Evolutionary conservation across 2,797 vertebrate genomes (phyloP), one percentile per base, ranked within the genome.

Genomic region (Lutra lutra): DNA sequence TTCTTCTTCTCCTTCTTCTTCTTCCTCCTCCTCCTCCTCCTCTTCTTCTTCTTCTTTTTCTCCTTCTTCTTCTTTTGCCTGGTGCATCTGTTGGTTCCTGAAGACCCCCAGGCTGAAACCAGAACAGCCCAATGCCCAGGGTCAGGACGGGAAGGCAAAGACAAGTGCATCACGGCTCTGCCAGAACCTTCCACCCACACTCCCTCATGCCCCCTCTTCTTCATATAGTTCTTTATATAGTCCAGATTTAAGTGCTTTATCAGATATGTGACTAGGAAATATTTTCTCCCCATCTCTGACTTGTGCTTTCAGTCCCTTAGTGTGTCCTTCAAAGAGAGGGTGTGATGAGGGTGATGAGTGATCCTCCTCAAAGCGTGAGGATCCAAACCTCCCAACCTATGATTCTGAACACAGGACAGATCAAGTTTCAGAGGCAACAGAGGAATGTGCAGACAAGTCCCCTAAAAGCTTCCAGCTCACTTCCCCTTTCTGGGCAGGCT

Each of bases 391-490:
- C 78, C 80, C 86, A 60, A 54, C 48, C 46, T 72, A 6, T 1
- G 58, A 66, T 62, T 95, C 40, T 21, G 72, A 82, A 64, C 78
- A 25, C 66, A 56, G 0, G 56, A 64, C 80, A 15, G 15, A 80
- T 56, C 95, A 98, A 97, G 97, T 97, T 98, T 96, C 83, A 27
- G 95, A 73, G 43, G 70, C 95, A 23, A 12, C 35, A 91, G 92
- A 29, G 51, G 54, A 20, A 25, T 3, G 56, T 77, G 79, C 95
- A 12, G 51, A 35, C 62, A 77, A 54, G 62, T 78, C 60, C 94
- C 78, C 80, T n/a, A 27, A 13, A 64, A 6, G 73, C 51, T 95
- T 48, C 92, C 88, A 72, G 48, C 35, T 51, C 94, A 77, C 90
- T 97, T 97, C 97, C 66, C 86, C 80, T 91, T 91, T 91, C 82